Conservation (phyloP, 1,140 invertebrate genomes). For the Drosophila sproati region DNA sequence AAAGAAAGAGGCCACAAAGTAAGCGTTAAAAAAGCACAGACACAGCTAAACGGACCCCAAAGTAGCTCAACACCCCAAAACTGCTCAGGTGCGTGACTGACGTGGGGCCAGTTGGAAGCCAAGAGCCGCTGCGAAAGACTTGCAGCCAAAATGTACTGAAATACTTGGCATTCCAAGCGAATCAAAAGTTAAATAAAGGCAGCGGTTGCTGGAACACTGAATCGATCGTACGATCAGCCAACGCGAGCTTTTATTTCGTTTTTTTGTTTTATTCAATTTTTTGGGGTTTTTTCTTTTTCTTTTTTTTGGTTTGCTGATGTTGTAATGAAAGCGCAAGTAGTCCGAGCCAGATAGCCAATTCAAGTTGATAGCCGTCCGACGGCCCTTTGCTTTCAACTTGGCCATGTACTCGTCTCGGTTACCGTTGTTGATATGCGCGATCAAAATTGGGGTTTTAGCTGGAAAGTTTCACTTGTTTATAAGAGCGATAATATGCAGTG, state of each 20-base stretch:
- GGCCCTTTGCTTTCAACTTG: slow-evolving; percentile 3
- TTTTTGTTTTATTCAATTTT: not conserved
- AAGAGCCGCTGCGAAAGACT: slow-evolving; percentile 13
- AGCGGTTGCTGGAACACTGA: slow-evolving; percentile 2
- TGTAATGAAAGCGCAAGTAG: slow-evolving; percentile 73
- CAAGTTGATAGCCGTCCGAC: slow-evolving; percentile 12
- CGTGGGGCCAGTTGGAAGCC: slow-evolving; percentile 36
- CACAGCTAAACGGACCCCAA: slow-evolving; percentile 48
- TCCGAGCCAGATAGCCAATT: slow-evolving; percentile 20
- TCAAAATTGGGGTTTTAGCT: slow-evolving; percentile 20
- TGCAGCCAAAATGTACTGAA: slow-evolving; percentile 41
- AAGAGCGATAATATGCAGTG: slow-evolving; percentile 8
- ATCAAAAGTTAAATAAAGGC: slow-evolving; percentile 62
- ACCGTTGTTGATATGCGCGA: slow-evolving; percentile 17
- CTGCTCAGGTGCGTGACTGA: slow-evolving; percentile 47
- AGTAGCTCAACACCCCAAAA: slow-evolving; percentile 53
- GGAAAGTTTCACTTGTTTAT: slow-evolving; percentile 35
- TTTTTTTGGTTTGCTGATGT: slow-evolving; percentile 35
- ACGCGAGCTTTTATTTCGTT: slow-evolving; percentile 26
- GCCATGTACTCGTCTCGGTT: not conserved
- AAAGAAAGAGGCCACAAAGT: slow-evolving; percentile 47
- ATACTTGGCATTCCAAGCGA: slow-evolving; percentile 65
- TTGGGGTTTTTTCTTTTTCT: slow-evolving; percentile 3
- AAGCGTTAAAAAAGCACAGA: slow-evolving; percentile 38
- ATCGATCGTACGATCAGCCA: slow-evolving; percentile 49